Evolutionary conservation across 2,888 invertebrate genomes (phyloP), one percentile per base, ranked within the genome.

Genomic region (Chromoteleia sp.): DNA sequence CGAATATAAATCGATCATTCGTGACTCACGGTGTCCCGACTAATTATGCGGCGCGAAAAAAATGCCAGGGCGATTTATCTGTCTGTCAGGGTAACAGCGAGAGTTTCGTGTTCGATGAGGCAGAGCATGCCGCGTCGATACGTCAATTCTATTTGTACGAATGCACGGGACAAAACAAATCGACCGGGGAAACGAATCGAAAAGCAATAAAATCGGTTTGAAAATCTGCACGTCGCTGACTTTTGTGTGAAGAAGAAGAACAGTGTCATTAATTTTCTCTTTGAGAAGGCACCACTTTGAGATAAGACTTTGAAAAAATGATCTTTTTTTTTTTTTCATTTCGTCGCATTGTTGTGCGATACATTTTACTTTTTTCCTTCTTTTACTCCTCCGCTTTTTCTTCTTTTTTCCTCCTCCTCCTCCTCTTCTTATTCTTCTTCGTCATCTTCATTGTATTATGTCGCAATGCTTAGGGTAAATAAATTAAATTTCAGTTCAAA

Each of bases 101-200:
- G 65, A 71, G 71, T 78, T 65, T 70, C 71, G 48, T 71, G 71
- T 63, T 71, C 65, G 78, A 71, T 71, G 78, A 65, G 58, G 43
- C 71, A 56, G 45, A 70, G 70, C 70, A 56, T 56, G 61, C 45
- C 67, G 52, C 61, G 77, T 70, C 70, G 45, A 77, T 76, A 61
- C 68, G 63, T 73, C 63, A 63, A 63, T 73, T 73, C 52, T 15
- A 45, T 43, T 54, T 45, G 36, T 65, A 58, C 36, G 56, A 52
- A 2, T 21, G 29, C 70, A 29, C 59, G 30, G 45, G 17, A 52
- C 58, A 39, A 73, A 61, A 45, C 73, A 73, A 61, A 61, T 52
- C 59, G 48, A 59, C 29, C 14, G 3, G 15, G 48, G 25, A 58
- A 70, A 56, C 33, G 45, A 45, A 45, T 56, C 48, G 58, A 58